Percentiles rank a stretch among this genome's conserved stretches.
Evolutionary conservation across 1,140 invertebrate species (phyloP).

Genomic region (Cylas formicarius): DNA sequence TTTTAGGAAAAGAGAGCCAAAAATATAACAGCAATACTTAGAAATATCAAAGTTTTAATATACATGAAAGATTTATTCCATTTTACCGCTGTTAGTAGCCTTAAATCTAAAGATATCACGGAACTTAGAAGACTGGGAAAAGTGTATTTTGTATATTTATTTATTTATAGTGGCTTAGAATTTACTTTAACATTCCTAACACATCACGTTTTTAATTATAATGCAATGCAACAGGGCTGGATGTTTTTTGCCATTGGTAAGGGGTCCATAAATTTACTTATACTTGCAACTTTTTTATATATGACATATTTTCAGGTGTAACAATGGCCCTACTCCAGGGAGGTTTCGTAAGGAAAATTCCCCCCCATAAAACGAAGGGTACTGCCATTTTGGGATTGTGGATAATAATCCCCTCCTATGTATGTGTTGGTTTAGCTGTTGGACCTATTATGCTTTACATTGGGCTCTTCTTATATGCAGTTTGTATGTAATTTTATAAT

Average conservation of each 20-base stretch:
- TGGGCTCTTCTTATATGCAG: conserved; percentile 80
- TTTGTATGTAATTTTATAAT: conserved; percentile 71
- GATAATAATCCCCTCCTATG: conserved; percentile 81
- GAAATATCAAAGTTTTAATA: conserved; percentile 64
- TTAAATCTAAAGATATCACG: conserved; percentile 50
- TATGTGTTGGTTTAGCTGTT: conserved; percentile 68
- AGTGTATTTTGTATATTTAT: conserved; percentile 92
- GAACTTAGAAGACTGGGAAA: conserved; percentile 68
- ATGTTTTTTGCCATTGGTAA: conserved; percentile 93
- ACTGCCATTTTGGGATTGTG: conserved; percentile 73
- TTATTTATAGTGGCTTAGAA: conserved; percentile 95
- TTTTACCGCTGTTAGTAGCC: conserved; percentile 56
- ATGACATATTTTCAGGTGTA: conserved; percentile 44
- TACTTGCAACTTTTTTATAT: conserved; percentile 4
- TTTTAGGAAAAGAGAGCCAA: conserved; percentile 61
- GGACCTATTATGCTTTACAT: conserved; percentile 57
- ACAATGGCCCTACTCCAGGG: conserved; percentile 94
- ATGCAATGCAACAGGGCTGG: conserved; percentile 93
- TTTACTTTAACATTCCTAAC: conserved; percentile 97
- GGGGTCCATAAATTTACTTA: conserved; percentile 5
- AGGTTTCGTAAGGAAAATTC: conserved; percentile 72
- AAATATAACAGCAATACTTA: conserved; percentile 52
- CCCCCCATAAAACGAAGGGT: conserved; percentile 65
- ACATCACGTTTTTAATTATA: conserved; percentile 86
- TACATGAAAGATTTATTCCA: conserved; percentile 50